phyloP scores from a whole-genome alignment of 2,797 vertebrate species.

The Tamandua tetradactyla region DNA sequence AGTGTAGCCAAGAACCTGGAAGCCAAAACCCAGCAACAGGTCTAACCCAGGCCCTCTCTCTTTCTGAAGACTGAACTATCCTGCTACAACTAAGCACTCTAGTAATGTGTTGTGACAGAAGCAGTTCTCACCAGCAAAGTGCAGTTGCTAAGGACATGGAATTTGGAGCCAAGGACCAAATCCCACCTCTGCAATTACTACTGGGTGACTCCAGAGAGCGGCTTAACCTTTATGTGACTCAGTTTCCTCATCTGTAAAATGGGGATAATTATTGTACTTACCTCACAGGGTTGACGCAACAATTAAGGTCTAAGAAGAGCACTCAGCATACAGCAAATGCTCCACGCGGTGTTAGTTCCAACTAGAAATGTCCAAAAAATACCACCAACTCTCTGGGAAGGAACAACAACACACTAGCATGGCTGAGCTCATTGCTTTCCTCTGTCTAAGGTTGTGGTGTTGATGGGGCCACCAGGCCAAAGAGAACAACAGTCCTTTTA shows the following conservation, averaged over 20 bases:
- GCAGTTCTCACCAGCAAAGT: not conserved
- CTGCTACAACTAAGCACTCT: no score
- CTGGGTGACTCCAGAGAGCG: not conserved
- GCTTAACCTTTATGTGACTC: not conserved
- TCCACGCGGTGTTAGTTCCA: not conserved
- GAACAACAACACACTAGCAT: constrained; percentile 14
- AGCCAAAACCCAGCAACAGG: no score
- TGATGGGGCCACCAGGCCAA: not conserved
- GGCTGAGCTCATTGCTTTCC: not conserved
- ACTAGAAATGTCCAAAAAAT: constrained; percentile 19
- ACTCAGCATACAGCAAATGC: not conserved
- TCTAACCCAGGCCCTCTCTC: not conserved
- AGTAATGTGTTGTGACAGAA: not conserved
- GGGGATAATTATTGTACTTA: not conserved
- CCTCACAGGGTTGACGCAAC: not conserved
- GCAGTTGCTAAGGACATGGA: not conserved
- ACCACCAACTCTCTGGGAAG: not conserved
- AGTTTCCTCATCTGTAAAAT: constrained; percentile 27
- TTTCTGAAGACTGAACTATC: not conserved
- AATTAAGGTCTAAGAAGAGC: not conserved
- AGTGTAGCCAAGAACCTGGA: no score
- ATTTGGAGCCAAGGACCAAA: not conserved
- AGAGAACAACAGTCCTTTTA: not conserved
- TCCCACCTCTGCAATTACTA: not conserved
- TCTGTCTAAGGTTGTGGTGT: not conserved